phyloP scores from a whole-genome alignment of 2,113 vertebrate genomes.

The Jaculus jaculus region DNA sequence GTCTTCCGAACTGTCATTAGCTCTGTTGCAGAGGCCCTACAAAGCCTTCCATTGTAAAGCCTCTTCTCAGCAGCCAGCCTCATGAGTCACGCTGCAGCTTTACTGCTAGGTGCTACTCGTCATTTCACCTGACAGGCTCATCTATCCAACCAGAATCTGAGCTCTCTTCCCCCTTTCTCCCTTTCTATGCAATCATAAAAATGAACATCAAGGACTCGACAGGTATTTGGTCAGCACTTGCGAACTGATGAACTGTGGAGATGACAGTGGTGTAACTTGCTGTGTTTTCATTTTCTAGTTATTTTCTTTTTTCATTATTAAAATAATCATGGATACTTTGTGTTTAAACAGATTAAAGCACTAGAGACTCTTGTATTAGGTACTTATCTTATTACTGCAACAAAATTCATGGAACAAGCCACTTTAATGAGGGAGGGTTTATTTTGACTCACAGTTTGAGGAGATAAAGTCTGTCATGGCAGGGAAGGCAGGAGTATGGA shows the following conservation, averaged over 20 bases:
- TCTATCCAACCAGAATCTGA: background rate
- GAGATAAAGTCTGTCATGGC: no score
- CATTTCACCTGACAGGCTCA: background rate
- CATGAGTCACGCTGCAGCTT: background rate
- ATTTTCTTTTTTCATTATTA: background rate
- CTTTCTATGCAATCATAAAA: background rate
- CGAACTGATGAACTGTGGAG: background rate
- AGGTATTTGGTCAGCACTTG: background rate
- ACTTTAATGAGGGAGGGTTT: no score
- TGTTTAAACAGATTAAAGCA: constrained; percentile 1
- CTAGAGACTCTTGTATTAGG: background rate
- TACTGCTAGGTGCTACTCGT: background rate
- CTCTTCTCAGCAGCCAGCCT: background rate
- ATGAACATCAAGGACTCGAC: background rate
- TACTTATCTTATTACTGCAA: no score
- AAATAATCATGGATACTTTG: constrained; percentile 30
- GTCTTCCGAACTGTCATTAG: background rate
- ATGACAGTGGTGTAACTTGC: background rate
- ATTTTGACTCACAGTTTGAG: no score
- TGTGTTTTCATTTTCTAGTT: background rate
- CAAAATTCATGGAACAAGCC: no score
- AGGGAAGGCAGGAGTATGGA: no score
- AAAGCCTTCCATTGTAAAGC: background rate
- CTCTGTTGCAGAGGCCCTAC: background rate
- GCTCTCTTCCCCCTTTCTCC: background rate